Percentiles rank a stretch among this genome's conserved stretches.
These are phyloP conservation scores for Melanerpes formicivorus DNA, from an alignment of 2,113 vertebrate species.

Conservation along the genomic window DNA sequence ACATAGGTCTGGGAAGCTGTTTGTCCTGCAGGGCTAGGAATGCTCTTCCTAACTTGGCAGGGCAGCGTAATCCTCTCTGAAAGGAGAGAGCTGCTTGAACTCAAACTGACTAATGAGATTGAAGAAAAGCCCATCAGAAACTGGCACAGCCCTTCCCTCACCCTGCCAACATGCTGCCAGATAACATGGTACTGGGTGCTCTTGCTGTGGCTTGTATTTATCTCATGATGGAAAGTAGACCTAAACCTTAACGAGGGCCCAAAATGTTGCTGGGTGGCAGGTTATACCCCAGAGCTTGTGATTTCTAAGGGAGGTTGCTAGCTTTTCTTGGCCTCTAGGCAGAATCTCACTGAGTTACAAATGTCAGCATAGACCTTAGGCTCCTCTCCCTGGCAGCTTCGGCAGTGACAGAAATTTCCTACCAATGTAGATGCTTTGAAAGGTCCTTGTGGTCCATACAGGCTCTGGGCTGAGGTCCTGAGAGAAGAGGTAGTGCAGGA, in stretches of 20 bases:
- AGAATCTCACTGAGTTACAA: not conserved
- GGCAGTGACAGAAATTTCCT: not conserved
- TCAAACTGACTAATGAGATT: slow-evolving; percentile 57
- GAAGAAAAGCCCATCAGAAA: slow-evolving; percentile 49
- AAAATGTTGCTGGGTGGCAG: not conserved
- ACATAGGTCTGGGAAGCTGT: slow-evolving; percentile 68
- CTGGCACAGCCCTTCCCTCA: not conserved
- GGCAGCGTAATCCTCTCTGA: slow-evolving; percentile 60
- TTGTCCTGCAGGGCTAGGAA: slow-evolving; percentile 71
- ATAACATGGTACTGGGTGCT: not conserved
- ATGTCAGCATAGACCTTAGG: accelerated
- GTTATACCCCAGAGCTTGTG: not conserved
- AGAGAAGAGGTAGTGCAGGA: not conserved
- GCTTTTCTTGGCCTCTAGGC: not conserved
- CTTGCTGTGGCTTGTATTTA: not conserved
- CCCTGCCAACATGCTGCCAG: not conserved
- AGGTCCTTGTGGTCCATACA: not conserved
- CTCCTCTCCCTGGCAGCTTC: not conserved
- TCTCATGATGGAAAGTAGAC: not conserved
- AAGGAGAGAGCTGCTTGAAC: slow-evolving; percentile 64
- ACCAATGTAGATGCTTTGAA: accelerated
- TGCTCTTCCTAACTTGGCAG: slow-evolving; percentile 70
- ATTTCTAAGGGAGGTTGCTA: not conserved
- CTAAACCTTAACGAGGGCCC: not conserved
- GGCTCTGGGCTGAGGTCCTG: not conserved